phyloP scores from a whole-genome alignment of 2,797 vertebrate species.

The Coreius guichenoti region DNA sequence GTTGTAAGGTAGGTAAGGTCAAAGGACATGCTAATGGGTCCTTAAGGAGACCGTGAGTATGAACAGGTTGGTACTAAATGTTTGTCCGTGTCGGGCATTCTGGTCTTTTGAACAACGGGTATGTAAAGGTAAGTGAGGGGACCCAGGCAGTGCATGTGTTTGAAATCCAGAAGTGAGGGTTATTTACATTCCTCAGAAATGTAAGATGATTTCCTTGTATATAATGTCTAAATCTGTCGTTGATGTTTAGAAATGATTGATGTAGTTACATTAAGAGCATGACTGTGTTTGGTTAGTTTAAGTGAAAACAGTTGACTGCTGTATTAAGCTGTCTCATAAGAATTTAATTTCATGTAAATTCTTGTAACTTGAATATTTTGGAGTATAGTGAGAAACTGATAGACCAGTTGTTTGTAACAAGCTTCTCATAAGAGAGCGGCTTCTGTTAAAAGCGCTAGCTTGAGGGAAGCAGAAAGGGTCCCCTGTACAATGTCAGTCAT shows the following conservation, averaged over 20 bases:
- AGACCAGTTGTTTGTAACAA: background rate
- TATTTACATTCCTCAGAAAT: background rate
- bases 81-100: constrained; percentile 73
- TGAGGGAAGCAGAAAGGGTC: constrained; percentile 59
- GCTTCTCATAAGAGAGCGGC: background rate
- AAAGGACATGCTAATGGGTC: constrained; percentile 49
- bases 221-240: background rate
- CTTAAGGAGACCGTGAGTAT: constrained; percentile 77
- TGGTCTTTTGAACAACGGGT: constrained; percentile 66
- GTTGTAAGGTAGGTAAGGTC: constrained; percentile 80
- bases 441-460: background rate
- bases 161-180: background rate
- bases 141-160: constrained; percentile 46
- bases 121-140: constrained; percentile 75
- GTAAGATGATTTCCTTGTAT: background rate
- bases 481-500: constrained; percentile 55
- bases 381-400: background rate
- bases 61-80: constrained; percentile 75
- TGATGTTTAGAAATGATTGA: background rate
- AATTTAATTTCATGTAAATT: background rate
- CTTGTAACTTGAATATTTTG: background rate
- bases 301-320: background rate
- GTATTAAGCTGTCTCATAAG: background rate
- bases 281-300: background rate
- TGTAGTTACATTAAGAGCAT: background rate